Evolutionary conservation across 2,797 vertebrate genomes (phyloP), one percentile per base, ranked within the genome.

Genomic region (Syncerus caffer): DNA sequence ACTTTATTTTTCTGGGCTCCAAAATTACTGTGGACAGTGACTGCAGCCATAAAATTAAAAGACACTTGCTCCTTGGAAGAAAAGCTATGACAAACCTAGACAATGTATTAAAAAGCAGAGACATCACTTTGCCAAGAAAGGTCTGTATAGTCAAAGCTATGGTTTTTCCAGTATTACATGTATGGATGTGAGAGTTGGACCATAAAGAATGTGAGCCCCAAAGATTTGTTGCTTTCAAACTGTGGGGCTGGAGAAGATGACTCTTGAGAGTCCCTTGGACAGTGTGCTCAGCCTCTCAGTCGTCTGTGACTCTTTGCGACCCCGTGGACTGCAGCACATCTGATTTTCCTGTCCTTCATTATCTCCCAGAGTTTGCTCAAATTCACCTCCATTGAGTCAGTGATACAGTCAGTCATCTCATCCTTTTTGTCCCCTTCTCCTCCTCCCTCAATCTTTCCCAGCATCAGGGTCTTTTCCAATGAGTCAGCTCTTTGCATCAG

Each of bases 241-340:
- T 67, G n/a, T 67, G 10, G 9, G 6, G 4, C n/a, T 67, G 1
- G 64, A 67, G n/a, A 21, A 67, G 64, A 11, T 9, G 9, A 67
- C 9, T 67, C n/a, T 64, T 67, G n/a, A 67, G 9, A 67, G 17
- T 67, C 64, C n/a, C 9, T 19, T 67, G 17, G n/a, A 67, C 17
- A 67, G 64, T 67, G 9, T 34, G n/a, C 64, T 67, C 64, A 67
- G n/a, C 9, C 17, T 67, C 64, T 67, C 19, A 67, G n/a, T 34
- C 1, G 0, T 67, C 16, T 67, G 31, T 5, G 64, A 34, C 64
- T 34, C n/a, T 34, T 21, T 67, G 64, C 0, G 2, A 34, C n/a
- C n/a, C 64, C 64, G 34, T 34, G 64, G n/a, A 21, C n/a, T 64
- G 15, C 31, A 64, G 4, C n/a, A 67, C 64, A 34, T 34, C 17